Conservation (phyloP, 2,888 invertebrate genomes). For the Trachelus iudaicus region DNA sequence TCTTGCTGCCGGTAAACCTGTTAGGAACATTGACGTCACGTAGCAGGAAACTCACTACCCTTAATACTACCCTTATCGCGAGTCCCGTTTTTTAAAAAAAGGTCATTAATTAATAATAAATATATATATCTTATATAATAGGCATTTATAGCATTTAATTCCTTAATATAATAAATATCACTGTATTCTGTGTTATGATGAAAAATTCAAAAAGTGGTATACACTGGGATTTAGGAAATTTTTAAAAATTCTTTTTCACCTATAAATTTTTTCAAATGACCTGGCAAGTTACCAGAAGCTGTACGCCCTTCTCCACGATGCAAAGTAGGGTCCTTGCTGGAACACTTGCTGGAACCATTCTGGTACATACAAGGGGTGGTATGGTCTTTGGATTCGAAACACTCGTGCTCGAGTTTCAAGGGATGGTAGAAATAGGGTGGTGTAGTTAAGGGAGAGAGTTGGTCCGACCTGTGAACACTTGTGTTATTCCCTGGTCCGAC, state of each 20-base stretch:
- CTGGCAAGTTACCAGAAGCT: not conserved
- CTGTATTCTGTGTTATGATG: not conserved
- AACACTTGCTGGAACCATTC: slow-evolving; percentile 43
- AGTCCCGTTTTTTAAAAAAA: not conserved
- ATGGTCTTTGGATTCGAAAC: slow-evolving; percentile 18
- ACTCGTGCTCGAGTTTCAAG: slow-evolving; percentile 43
- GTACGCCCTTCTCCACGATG: not conserved
- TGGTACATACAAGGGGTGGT: not conserved
- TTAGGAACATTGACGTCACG: not conserved
- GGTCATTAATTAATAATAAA: not conserved
- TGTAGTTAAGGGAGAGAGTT: slow-evolving; percentile 32
- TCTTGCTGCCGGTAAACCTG: not conserved
- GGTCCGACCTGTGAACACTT: slow-evolving; percentile 61
- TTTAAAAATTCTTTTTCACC: not conserved
- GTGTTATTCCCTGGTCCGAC: slow-evolving; percentile 58
- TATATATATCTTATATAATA: not conserved
- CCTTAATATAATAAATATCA: not conserved
- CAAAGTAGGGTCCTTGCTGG: not conserved
- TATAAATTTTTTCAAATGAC: not conserved
- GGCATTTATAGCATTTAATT: not conserved
- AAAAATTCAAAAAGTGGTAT: not conserved
- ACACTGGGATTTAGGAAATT: not conserved
- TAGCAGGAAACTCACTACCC: not conserved
- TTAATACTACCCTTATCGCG: no score
- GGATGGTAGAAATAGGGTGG: not conserved